These are phyloP conservation scores for Galeopterus variegatus DNA, from an alignment of 2,113 vertebrate genomes.

Conservation along the genomic window DNA sequence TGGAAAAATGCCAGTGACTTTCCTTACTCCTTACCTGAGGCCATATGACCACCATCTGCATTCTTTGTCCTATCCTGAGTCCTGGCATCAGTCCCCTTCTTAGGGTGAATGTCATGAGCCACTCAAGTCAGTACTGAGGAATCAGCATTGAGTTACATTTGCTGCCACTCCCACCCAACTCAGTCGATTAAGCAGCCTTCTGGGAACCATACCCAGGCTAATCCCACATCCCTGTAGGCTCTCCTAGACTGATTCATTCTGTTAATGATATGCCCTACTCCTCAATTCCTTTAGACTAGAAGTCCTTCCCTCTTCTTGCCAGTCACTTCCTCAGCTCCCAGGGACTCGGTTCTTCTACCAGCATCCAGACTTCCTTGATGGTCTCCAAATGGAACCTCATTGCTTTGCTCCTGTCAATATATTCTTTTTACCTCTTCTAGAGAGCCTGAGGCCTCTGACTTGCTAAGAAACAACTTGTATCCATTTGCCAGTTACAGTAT, in stretches of 20 bases:
- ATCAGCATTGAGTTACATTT: neutral
- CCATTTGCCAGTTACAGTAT: neutral
- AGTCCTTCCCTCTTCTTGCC: neutral
- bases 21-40: neutral
- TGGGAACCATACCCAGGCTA: neutral
- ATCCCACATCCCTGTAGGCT: fast-evolving
- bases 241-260: neutral
- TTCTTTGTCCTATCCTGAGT: neutral
- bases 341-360: neutral
- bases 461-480: constrained; percentile 4
- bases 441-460: neutral
- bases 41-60: neutral
- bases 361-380: neutral
- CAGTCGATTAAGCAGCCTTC: neutral
- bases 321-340: neutral
- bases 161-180: neutral
- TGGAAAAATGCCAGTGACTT: neutral
- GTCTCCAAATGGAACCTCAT: neutral
- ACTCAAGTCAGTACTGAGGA: neutral
- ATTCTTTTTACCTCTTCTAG: neutral
- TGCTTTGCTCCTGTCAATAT: neutral
- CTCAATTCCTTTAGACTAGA: neutral
- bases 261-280: neutral
- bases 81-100: neutral
- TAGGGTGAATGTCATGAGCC: neutral